These are phyloP conservation scores for Eulimnadia texana DNA, from an alignment of 1,140 invertebrate genomes.

Conservation along the genomic window DNA sequence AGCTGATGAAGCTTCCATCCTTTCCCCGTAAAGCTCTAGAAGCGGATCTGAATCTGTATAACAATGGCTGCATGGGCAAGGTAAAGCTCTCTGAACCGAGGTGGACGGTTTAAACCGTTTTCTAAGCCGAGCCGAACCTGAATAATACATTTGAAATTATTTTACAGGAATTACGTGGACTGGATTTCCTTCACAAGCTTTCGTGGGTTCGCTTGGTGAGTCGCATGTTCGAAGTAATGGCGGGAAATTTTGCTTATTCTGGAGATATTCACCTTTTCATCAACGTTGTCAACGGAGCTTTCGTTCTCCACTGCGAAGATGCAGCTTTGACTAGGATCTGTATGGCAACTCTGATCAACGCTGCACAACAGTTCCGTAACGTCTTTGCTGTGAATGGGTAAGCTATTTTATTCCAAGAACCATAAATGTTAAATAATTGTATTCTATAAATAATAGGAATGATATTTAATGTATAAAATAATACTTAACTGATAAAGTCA, in stretches of 20 bases:
- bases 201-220: slow-evolving; percentile 95
- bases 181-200: slow-evolving; percentile 95
- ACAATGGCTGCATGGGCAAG: slow-evolving; percentile 76
- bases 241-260: slow-evolving; percentile 92
- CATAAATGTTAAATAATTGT: background rate
- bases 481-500: background rate
- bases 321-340: slow-evolving; percentile 88
- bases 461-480: background rate
- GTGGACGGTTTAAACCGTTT: no score
- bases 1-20: slow-evolving; percentile 93
- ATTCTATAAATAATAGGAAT: background rate
- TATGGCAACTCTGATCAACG: slow-evolving; percentile 92
- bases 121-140: background rate
- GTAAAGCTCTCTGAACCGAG: slow-evolving; percentile 30
- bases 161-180: slow-evolving; percentile 63
- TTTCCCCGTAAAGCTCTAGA: slow-evolving; percentile 97
- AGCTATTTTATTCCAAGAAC: slow-evolving; percentile 19
- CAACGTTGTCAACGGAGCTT: slow-evolving; percentile 91
- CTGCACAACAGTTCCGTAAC: slow-evolving; percentile 95
- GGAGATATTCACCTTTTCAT: slow-evolving; percentile 94
- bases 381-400: slow-evolving; percentile 95
- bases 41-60: slow-evolving; percentile 85
- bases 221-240: slow-evolving; percentile 97
- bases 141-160: background rate
- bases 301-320: slow-evolving; percentile 95